These are phyloP conservation scores for Seriola aureovittata DNA, from an alignment of 2,113 vertebrate genomes.

Conservation along the genomic window DNA sequence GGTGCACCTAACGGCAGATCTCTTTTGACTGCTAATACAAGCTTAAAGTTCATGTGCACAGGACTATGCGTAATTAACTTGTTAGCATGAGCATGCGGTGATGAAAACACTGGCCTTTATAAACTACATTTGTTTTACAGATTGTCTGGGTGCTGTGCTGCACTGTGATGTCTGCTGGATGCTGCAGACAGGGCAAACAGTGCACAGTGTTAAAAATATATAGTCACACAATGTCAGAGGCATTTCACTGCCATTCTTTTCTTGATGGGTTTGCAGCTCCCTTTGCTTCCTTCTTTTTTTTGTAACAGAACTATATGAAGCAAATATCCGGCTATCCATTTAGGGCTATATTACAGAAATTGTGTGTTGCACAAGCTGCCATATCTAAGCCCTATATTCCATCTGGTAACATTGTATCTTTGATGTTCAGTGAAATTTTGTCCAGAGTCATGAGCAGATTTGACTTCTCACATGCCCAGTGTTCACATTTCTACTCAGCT, in stretches of 20 bases:
- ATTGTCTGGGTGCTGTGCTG: slow-evolving; percentile 39
- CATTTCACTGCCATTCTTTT: not conserved
- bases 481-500: slow-evolving; percentile 54
- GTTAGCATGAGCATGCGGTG: slow-evolving; percentile 72
- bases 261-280: no score
- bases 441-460: slow-evolving; percentile 64
- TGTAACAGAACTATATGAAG: no score
- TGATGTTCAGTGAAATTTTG: slow-evolving; percentile 42
- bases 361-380: not conserved
- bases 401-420: not conserved
- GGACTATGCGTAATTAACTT: slow-evolving; percentile 88
- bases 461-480: slow-evolving; percentile 56
- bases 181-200: not conserved
- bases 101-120: slow-evolving; percentile 61
- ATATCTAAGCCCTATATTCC: not conserved
- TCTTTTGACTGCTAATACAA: slow-evolving; percentile 86
- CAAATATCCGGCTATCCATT: no score
- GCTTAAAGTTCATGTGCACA: slow-evolving; percentile 90
- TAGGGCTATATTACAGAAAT: not conserved
- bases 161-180: slow-evolving; percentile 12
- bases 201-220: not conserved
- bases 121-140: slow-evolving; percentile 61
- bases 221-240: not conserved
- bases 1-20: slow-evolving; percentile 86
- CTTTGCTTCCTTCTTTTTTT: no score